Base-by-base conservation (phyloP, 2,113 vertebrate genomes). In the Lepidothrix coronata region DNA sequence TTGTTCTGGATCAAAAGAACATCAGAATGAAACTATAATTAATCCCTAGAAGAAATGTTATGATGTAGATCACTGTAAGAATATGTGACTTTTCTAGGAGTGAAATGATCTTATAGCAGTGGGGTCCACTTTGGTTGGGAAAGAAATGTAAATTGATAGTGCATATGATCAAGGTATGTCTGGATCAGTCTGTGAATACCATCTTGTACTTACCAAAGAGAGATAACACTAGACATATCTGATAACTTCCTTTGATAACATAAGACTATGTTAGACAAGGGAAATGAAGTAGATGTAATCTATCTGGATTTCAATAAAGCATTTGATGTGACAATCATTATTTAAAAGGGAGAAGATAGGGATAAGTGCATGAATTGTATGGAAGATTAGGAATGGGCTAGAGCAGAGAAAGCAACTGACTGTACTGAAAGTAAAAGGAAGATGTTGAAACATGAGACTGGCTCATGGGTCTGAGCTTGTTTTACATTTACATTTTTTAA, bases 231-330 rank as follows among this genome's bases (percentile, higher is more conserved):
- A 84, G 43, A 88, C 67, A 74, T 12, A 83, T 70, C 23, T 80
- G 83, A 92, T 84, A 92, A 84, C 33, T 66, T 80, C 41, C n/a
- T 93, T 88, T 62, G 88, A 91, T 95, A 92, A 92, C 94, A 74
- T 63, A 81, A 80, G 46, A 51, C 30, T 11, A 15, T 62, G 19
- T 70, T 93, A 73, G 49, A 90, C 49, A 94, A 79, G 17, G 49
- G 75, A 92, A 84, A 95, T 77, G 46, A 88, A 84, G 23, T 54
- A 73, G 85, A 83, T 80, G 46, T 43, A 80, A 74, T 90, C 75
- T 88, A 16, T 49, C 41, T 37, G 41, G 43, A 55, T 77, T 93
- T 76, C 62, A 83, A 12, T 10, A 73, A 80, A 66, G 14, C 20
- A 90, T 66, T 92, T 95, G 85, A 90, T 94, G 68, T 77, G 83